Conservation (phyloP, 2,888 invertebrate genomes). For the Lagria hirta region DNA sequence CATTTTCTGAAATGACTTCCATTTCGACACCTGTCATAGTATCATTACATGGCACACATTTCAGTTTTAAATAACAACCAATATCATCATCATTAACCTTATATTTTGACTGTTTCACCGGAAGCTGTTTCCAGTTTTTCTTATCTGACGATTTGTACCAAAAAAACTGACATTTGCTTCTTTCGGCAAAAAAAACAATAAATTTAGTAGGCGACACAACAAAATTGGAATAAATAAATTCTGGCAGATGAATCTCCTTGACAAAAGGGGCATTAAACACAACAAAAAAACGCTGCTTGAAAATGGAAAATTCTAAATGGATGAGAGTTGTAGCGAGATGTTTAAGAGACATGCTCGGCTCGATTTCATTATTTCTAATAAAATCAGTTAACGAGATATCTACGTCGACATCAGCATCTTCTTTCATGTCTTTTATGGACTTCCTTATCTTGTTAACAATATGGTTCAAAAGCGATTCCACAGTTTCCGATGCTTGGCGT, state of each 20-base stretch:
- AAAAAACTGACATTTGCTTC: slow-evolving; percentile 59
- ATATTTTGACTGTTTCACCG: slow-evolving; percentile 62
- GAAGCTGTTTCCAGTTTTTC: slow-evolving; percentile 63
- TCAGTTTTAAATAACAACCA: slow-evolving; percentile 67
- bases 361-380: slow-evolving; percentile 14
- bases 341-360: slow-evolving; percentile 11
- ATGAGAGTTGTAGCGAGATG: slow-evolving; percentile 20
- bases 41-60: slow-evolving; percentile 56
- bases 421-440: slow-evolving; percentile 11
- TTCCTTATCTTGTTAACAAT: slow-evolving; percentile 28
- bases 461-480: slow-evolving; percentile 28
- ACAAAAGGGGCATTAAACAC: slow-evolving; percentile 76
- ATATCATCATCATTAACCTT: slow-evolving; percentile 63
- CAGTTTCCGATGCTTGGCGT: slow-evolving; percentile 23
- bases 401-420: slow-evolving; percentile 1
- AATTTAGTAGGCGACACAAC: slow-evolving; percentile 72
- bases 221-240: slow-evolving; percentile 71
- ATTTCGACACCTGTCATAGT: slow-evolving; percentile 60
- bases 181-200: slow-evolving; percentile 62
- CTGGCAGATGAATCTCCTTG: slow-evolving; percentile 63
- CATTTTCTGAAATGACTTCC: slow-evolving; percentile 61
- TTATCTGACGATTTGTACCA: slow-evolving; percentile 66
- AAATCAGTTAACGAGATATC: slow-evolving; percentile 10
- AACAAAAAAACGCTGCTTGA: slow-evolving; percentile 62
- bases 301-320: slow-evolving; percentile 33